Evolutionary conservation across 1,140 invertebrate species (phyloP), one percentile per base, ranked within the genome.

Genomic region (Papilio polytes): DNA sequence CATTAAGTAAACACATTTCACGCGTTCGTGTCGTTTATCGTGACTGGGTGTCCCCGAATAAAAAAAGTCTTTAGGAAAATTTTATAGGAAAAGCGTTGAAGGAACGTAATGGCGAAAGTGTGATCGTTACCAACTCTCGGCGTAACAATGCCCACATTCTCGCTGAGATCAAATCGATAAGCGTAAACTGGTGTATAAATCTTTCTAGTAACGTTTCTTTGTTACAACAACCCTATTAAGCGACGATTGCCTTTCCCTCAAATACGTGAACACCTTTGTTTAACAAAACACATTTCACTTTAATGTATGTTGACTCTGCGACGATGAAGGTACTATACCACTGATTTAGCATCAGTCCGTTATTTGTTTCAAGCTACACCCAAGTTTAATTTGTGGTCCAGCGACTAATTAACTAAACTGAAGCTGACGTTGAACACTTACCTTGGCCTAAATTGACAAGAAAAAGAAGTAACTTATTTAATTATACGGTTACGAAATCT

Each of bases 191-290:
- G 83, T 85, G 85, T 86, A 88, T 87, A 88, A 89, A 87, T 89
- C 85, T 89, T 88, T 84, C 82, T 86, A 81, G 82, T 88, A 85
- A 81, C 82, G 81, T 90, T 90, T 87, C 87, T 87, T 92, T 91
- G 87, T 90, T 90, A 86, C 86, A 80, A 79, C 83, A 81, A 81
- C 78, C 81, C 83, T 88, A 85, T 92, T 89, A 84, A 88, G 86
- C 83, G 85, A 88, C 86, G 88, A 88, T 86, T 84, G 86, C 83
- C 70, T 83, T 91, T 90, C 87, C 85, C 85, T 87, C 80, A 86
- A 88, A 85, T 85, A 91, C 89, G 36, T n/a, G 46, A 91, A 92
- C 90, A 84, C 73, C 87, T 89, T 90, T 92, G 90, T 89, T 84
- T 90, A 88, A 87, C 82, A 85, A 66, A 79, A 88, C 86, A 87